A percentile compares a stretch with the other conserved stretches of the same genome.
These are phyloP conservation scores for Allygus modestus DNA, from an alignment of 2,888 invertebrate genomes.

Conservation along the genomic window DNA sequence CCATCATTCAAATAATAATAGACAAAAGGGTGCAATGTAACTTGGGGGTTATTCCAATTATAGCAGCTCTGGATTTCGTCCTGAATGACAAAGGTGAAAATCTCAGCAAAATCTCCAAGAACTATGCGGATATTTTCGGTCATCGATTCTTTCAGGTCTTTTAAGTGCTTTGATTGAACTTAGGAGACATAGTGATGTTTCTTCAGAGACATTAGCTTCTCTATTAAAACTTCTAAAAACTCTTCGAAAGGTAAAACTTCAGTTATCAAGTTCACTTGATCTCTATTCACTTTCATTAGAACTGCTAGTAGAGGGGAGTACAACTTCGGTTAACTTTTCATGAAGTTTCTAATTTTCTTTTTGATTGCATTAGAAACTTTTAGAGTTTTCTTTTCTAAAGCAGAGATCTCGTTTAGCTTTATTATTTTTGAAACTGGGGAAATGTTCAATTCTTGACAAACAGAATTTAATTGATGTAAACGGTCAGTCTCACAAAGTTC, in stretches of 20 bases:
- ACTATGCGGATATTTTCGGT: slow-evolving; percentile 32
- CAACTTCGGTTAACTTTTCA: not conserved
- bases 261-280: too few relatives aligned
- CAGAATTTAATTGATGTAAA: not conserved
- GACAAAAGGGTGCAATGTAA: slow-evolving; percentile 54
- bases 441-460: not conserved
- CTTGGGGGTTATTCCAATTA: slow-evolving; percentile 51
- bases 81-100: slow-evolving; percentile 44
- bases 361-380: not conserved
- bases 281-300: slow-evolving; percentile 7
- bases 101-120: slow-evolving; percentile 48
- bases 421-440: not conserved
- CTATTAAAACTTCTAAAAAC: not conserved
- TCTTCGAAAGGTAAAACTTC: not conserved
- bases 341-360: slow-evolving; percentile 3
- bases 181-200: slow-evolving; percentile 43
- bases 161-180: slow-evolving; percentile 4
- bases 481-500: not conserved
- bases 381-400: not conserved
- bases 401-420: not conserved
- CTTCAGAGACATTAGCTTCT: slow-evolving; percentile 26
- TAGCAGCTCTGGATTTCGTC: slow-evolving; percentile 60
- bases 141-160: slow-evolving; percentile 47
- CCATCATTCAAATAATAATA: slow-evolving; percentile 42
- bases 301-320: not conserved